Percentiles rank a stretch among this genome's conserved stretches.
Evolutionary conservation across 2,113 vertebrate species (phyloP).

Genomic region (Felis chaus): DNA sequence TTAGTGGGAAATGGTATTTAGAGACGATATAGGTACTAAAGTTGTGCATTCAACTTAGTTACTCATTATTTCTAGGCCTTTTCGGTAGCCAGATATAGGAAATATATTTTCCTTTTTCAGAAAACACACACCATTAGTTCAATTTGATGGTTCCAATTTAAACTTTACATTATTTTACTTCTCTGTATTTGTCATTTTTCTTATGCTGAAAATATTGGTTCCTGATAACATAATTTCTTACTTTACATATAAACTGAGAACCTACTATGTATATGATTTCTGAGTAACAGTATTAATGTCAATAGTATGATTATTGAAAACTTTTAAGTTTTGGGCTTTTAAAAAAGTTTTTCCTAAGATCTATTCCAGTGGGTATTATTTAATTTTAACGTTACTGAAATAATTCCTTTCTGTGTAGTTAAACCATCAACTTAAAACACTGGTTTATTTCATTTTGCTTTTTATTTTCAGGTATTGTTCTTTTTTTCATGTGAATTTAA

Average conservation of each 20-base stretch:
- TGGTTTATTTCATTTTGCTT: slow-evolving; percentile 22
- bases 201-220: not conserved
- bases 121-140: not conserved
- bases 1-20: not conserved
- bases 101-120: slow-evolving; percentile 17
- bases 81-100: not conserved
- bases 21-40: not conserved
- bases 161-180: slow-evolving; percentile 13
- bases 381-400: slow-evolving; percentile 29
- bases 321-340: not conserved
- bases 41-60: not conserved
- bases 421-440: not conserved
- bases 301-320: slow-evolving; percentile 18
- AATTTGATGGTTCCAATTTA: not conserved
- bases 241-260: not conserved
- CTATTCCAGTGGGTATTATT: not conserved
- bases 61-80: not conserved
- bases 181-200: not conserved
- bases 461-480: not conserved
- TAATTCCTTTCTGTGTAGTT: not conserved
- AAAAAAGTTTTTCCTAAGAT: not conserved
- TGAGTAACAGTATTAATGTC: not conserved
- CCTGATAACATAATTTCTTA: not conserved
- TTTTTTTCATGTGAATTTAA: slow-evolving; percentile 20
- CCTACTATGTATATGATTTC: not conserved